phyloP scores from a whole-genome alignment of 2,888 invertebrate genomes.

The Empis stercorea region DNA sequence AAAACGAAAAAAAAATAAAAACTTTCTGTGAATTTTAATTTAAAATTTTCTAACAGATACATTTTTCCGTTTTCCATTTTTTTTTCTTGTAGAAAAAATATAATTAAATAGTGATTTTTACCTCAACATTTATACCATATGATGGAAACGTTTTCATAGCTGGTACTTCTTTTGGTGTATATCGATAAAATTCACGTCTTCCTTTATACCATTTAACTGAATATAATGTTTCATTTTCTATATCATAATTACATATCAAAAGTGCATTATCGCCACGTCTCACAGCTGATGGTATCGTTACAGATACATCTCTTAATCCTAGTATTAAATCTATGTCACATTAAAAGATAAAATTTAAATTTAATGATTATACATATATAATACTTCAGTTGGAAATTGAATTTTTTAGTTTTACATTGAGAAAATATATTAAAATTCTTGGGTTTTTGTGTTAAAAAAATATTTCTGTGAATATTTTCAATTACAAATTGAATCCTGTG shows the following conservation, averaged over 20 bases:
- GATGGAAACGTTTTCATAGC: constrained; percentile 59
- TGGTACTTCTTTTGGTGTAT: constrained; percentile 59
- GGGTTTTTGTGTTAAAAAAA: too few species aligned
- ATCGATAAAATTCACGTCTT: constrained; percentile 70
- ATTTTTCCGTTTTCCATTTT: too few species aligned
- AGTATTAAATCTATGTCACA: constrained; percentile 26
- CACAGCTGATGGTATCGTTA: constrained; percentile 54
- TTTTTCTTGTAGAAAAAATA: too few species aligned
- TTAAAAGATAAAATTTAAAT: neutral
- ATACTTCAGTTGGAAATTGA: too few species aligned
- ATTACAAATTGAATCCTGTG: too few species aligned
- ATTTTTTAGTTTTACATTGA: neutral
- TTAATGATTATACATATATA: too few species aligned
- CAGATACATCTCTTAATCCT: constrained; percentile 48
- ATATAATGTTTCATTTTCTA: constrained; percentile 68
- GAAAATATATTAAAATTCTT: neutral
- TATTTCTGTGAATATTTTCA: too few species aligned
- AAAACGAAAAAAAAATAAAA: too few species aligned
- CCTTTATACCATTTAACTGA: constrained; percentile 86
- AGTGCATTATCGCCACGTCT: constrained; percentile 51
- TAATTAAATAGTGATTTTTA: neutral
- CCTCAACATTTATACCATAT: constrained; percentile 63
- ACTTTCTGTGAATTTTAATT: too few species aligned
- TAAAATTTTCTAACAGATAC: too few species aligned
- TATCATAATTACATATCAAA: constrained; percentile 63